phyloP scores from a whole-genome alignment of 2,113 vertebrate genomes.

The Tachysurus fulvidraco region DNA sequence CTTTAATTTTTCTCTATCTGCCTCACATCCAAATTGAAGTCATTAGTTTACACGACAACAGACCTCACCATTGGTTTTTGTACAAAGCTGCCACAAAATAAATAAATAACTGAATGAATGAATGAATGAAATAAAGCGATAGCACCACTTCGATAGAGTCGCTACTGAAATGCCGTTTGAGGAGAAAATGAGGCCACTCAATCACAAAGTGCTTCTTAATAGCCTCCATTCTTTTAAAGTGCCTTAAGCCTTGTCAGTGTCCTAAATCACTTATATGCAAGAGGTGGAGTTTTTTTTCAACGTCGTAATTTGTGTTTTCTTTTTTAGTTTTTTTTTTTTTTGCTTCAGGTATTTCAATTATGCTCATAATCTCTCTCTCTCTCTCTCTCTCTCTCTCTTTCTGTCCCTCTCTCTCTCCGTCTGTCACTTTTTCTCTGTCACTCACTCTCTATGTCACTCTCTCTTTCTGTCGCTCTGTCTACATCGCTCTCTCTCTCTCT shows the following conservation, averaged over 20 bases:
- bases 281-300: background rate
- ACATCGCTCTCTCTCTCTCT: too few species aligned
- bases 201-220: constrained; percentile 44
- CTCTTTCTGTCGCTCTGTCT: too few species aligned
- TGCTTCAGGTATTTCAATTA: constrained; percentile 24
- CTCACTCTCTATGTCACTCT: too few species aligned
- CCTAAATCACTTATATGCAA: constrained; percentile 38
- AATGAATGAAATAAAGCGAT: background rate
- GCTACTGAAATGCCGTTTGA: constrained; percentile 17
- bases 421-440: too few species aligned
- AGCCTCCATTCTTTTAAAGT: constrained; percentile 41
- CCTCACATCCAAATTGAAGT: background rate
- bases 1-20: background rate
- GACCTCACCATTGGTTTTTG: constrained; percentile 17
- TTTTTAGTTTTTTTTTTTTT: background rate
- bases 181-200: constrained; percentile 38
- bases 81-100: constrained; percentile 27
- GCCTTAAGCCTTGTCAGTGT: constrained; percentile 15
- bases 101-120: too few species aligned
- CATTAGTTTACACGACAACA: constrained; percentile 33
- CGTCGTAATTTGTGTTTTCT: background rate
- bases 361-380: constrained; percentile 21
- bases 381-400: constrained; percentile 49
- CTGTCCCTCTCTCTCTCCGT: too few species aligned
- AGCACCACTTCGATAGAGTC: background rate